Conservation (phyloP, 2,888 invertebrate species). For the Nomada flava region DNA sequence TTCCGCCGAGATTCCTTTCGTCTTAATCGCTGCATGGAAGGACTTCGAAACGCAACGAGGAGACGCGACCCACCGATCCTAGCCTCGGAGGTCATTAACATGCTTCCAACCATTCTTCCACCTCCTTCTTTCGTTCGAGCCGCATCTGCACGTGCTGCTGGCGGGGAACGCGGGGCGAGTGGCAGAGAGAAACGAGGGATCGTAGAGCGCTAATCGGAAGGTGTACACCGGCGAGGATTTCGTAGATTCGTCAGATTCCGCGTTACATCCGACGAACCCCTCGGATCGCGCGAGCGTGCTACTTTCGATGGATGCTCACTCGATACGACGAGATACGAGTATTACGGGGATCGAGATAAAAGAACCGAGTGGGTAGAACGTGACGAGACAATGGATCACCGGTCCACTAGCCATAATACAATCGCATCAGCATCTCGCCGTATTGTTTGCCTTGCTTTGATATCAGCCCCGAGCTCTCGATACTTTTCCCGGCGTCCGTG, state of each 20-base stretch:
- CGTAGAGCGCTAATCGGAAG: too few relatives aligned
- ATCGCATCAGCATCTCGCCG: constrained; percentile 84
- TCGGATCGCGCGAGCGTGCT: constrained; percentile 75
- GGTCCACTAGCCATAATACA: constrained; percentile 83
- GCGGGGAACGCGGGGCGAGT: too few relatives aligned
- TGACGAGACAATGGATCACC: constrained; percentile 84
- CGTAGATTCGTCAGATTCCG: constrained; percentile 60
- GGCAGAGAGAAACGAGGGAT: too few relatives aligned
- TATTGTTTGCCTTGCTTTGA: constrained; percentile 83
- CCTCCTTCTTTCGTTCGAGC: background rate
- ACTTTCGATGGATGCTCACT: constrained; percentile 84
- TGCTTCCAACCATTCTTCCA: constrained; percentile 30
- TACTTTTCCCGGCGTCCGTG: constrained; percentile 64
- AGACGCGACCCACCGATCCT: constrained; percentile 2
- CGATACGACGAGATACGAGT: constrained; percentile 81
- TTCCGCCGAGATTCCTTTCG: constrained; percentile 8
- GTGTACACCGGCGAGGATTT: background rate
- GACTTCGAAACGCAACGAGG: too few relatives aligned
- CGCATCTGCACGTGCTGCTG: background rate
- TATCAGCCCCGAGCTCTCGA: constrained; percentile 77
- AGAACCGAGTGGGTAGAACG: constrained; percentile 83
- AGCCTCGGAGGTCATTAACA: constrained; percentile 66
- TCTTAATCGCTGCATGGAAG: constrained; percentile 48
- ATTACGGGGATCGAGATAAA: constrained; percentile 83
- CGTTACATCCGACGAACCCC: constrained; percentile 58